phyloP scores from a whole-genome alignment of 2,113 vertebrate species.

The Chascanopsetta lugubris region DNA sequence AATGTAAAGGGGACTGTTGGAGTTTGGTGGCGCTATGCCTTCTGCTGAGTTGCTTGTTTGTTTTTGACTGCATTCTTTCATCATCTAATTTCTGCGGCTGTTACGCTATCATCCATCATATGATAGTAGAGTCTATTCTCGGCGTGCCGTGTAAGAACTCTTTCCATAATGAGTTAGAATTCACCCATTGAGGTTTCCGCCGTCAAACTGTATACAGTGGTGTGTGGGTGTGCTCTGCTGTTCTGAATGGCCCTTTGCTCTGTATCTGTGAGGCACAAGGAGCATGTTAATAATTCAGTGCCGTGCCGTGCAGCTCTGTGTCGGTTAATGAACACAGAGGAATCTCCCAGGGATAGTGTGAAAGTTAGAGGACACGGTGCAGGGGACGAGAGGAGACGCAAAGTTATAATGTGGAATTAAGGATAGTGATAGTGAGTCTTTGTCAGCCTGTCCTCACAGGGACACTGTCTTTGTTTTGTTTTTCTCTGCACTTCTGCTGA shows the following conservation, averaged over 20 bases:
- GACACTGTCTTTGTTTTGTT: constrained; percentile 1
- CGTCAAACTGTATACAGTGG: constrained; percentile 12
- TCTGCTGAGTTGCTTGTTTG: background rate
- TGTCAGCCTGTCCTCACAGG: background rate
- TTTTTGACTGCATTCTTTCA: background rate
- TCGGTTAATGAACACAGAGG: constrained; percentile 65
- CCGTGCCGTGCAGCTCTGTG: constrained; percentile 51
- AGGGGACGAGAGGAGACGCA: constrained; percentile 19
- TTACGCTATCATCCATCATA: background rate
- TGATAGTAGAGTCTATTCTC: background rate
- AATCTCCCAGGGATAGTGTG: constrained; percentile 57
- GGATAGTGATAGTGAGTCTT: background rate
- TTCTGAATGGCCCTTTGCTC: constrained; percentile 48
- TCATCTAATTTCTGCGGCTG: background rate
- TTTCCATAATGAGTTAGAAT: constrained; percentile 23
- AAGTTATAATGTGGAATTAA: constrained; percentile 15
- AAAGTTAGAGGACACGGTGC: constrained; percentile 29
- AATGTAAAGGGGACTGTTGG: too few relatives aligned
- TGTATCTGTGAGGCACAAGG: constrained; percentile 56
- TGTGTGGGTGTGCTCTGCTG: constrained; percentile 30
- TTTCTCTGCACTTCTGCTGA: background rate
- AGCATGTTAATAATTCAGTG: constrained; percentile 75
- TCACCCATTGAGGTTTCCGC: constrained; percentile 11
- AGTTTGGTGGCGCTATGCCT: too few relatives aligned
- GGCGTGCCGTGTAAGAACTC: background rate